phyloP scores from a whole-genome alignment of 2,113 vertebrate species.

The Paradisaea rubra region DNA sequence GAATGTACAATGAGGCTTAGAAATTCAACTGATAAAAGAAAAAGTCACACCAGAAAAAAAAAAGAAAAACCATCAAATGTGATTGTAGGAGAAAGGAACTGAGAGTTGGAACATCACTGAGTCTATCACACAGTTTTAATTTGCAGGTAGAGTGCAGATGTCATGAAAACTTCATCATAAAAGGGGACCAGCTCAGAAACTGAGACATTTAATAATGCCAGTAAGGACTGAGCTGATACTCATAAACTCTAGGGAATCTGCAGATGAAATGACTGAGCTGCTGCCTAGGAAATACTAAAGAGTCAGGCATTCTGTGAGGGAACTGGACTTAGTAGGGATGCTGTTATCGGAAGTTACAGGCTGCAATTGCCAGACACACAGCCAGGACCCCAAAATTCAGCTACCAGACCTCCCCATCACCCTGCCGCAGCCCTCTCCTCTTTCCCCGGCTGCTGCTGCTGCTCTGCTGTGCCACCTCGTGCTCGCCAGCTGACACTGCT shows the following conservation, averaged over 20 bases:
- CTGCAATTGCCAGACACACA: not conserved
- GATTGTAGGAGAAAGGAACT: not conserved
- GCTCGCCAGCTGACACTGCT: not conserved
- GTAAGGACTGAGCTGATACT: not conserved
- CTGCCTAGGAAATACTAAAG: not conserved
- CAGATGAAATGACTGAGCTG: not conserved
- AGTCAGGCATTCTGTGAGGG: not conserved
- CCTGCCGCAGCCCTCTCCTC: not conserved
- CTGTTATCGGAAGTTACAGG: fast-evolving
- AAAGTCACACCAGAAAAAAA: not conserved
- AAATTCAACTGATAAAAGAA: not conserved
- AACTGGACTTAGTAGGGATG: not conserved
- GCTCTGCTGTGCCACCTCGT: not conserved
- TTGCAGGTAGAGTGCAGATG: not conserved
- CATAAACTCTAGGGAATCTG: not conserved
- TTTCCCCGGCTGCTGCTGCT: fast-evolving
- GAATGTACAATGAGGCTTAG: not conserved
- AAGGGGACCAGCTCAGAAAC: not conserved
- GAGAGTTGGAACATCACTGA: not conserved
- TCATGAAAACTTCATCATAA: not conserved
- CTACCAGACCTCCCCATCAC: fast-evolving
- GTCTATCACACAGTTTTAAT: not conserved
- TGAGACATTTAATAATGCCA: not conserved
- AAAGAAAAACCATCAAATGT: not conserved
- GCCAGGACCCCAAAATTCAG: not conserved